These are phyloP conservation scores for Mus caroli DNA, from an alignment of 2,797 vertebrate species.

Conservation along the genomic window DNA sequence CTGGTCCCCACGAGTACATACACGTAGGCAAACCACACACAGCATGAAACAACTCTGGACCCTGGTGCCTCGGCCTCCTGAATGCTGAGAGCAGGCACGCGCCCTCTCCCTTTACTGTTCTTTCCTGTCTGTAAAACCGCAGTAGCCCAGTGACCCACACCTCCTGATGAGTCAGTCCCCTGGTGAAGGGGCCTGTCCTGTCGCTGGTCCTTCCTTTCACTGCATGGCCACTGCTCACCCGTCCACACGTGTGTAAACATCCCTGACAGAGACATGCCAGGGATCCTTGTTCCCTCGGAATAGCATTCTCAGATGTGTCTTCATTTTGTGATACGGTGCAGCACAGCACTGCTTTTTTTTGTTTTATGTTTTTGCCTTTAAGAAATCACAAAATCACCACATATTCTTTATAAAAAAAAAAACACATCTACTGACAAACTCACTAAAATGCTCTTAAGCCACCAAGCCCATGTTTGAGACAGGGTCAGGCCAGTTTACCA, in stretches of 20 bases:
- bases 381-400: neutral
- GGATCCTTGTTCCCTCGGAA: neutral
- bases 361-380: neutral
- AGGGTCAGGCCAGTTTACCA: neutral
- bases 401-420: constrained; percentile 34
- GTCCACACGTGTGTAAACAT: neutral
- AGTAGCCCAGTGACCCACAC: neutral
- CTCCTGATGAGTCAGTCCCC: neutral
- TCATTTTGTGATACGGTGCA: neutral
- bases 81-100: neutral
- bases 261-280: neutral
- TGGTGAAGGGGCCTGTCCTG: neutral
- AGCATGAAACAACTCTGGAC: no score
- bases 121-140: neutral
- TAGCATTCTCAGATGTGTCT: neutral
- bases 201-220: neutral
- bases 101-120: neutral
- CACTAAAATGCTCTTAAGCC: neutral
- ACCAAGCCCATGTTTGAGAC: neutral
- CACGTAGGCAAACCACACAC: neutral
- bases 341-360: no score
- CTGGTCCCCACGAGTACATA: neutral
- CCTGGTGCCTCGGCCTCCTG: neutral
- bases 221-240: neutral
- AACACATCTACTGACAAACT: neutral